These are phyloP conservation scores for Pygoscelis adeliae DNA, from an alignment of 2,113 vertebrate genomes.

Conservation along the genomic window DNA sequence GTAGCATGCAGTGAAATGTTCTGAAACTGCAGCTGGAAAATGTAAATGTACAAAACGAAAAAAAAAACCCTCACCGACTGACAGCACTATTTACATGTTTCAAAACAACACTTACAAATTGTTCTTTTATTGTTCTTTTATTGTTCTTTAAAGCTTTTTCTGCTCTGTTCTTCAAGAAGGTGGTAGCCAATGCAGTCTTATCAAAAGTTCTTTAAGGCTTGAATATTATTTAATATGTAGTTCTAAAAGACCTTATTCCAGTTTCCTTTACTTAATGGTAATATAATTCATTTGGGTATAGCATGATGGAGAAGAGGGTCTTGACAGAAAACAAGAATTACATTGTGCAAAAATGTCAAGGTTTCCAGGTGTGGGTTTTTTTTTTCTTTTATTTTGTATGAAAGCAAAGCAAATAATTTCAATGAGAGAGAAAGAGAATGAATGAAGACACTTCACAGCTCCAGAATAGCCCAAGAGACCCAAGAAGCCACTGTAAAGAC, in stretches of 20 bases:
- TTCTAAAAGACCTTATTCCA: not conserved
- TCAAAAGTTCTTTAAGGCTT: constrained; percentile 13
- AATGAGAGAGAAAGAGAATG: not conserved
- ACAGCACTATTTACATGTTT: constrained; percentile 74
- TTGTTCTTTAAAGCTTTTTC: constrained; percentile 45
- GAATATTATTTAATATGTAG: not conserved
- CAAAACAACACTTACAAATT: constrained; percentile 68
- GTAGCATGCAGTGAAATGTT: constrained; percentile 72
- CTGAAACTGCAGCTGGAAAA: constrained; percentile 75
- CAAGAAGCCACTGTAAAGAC: not conserved
- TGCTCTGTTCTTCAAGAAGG: not conserved
- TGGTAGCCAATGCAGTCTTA: constrained; percentile 16
- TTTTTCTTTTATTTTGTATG: not conserved
- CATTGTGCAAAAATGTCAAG: not conserved
- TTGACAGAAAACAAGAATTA: not conserved
- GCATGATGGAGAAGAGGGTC: not conserved
- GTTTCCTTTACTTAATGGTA: not conserved
- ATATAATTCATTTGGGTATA: not conserved
- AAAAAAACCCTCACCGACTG: constrained; percentile 9
- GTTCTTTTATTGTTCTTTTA: constrained; percentile 57
- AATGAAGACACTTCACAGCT: not conserved
- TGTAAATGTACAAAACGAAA: constrained; percentile 66
- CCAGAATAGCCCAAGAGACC: not conserved
- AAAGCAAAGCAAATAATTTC: not conserved
- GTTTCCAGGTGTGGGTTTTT: not conserved